Conservation (phyloP, 1,140 invertebrate genomes). For the Megalopta genalis region DNA sequence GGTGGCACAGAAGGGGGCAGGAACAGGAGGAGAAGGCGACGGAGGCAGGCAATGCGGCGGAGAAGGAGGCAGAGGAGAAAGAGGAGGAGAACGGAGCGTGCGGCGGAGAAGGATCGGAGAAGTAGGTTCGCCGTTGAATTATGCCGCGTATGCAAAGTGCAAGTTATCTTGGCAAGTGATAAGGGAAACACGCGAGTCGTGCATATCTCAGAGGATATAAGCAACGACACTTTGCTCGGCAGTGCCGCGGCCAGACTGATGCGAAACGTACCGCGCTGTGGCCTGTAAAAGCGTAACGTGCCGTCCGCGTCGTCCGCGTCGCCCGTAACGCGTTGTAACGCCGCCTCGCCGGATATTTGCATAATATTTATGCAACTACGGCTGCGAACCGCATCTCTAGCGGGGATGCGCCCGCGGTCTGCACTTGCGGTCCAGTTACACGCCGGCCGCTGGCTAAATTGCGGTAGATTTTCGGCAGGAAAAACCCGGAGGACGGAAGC, state of each 20-base stretch:
- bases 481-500: background rate
- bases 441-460: background rate
- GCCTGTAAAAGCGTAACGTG: background rate
- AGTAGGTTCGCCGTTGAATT: slow-evolving; percentile 73
- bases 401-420: background rate
- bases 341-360: slow-evolving; percentile 58
- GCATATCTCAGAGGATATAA: slow-evolving; percentile 74
- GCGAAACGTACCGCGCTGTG: slow-evolving; percentile 24
- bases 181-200: slow-evolving; percentile 76
- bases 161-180: slow-evolving; percentile 76
- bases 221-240: slow-evolving; percentile 68
- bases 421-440: background rate
- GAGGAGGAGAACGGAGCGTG: background rate
- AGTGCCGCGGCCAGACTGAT: slow-evolving; percentile 6
- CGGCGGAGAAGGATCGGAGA: slow-evolving; percentile 2
- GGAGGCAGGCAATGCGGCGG: background rate
- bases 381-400: background rate
- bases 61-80: background rate
- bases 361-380: slow-evolving; percentile 66
- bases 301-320: background rate
- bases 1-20: background rate
- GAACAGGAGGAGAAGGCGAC: background rate
- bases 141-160: slow-evolving; percentile 78
- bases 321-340: slow-evolving; percentile 16
- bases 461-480: background rate